These are phyloP conservation scores for Chaenogobius annularis DNA, from an alignment of 2,113 vertebrate genomes.

Conservation along the genomic window DNA sequence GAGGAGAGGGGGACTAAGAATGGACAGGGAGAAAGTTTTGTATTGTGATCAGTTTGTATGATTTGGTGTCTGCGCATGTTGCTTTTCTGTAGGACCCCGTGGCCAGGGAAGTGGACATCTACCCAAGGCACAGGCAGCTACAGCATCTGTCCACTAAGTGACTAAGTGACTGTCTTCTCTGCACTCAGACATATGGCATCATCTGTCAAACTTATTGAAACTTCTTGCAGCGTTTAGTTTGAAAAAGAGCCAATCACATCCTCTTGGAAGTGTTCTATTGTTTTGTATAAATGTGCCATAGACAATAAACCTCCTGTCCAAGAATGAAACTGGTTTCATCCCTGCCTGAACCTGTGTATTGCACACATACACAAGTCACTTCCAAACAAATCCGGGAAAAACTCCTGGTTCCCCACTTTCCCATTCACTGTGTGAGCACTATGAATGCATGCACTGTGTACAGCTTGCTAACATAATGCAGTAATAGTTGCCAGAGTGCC, in stretches of 20 bases:
- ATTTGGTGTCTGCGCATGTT: constrained; percentile 41
- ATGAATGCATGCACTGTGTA: constrained; percentile 57
- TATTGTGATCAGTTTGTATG: constrained; percentile 58
- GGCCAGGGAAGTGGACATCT: constrained; percentile 31
- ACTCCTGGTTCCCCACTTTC: constrained; percentile 37
- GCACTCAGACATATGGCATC: constrained; percentile 20
- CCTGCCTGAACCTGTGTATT: constrained; percentile 35
- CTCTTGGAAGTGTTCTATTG: constrained; percentile 10
- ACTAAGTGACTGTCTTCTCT: constrained; percentile 17
- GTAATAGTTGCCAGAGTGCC: constrained; percentile 72
- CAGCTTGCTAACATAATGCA: constrained; percentile 68
- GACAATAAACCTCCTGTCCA: constrained; percentile 19
- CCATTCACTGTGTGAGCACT: constrained; percentile 16
- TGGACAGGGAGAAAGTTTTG: constrained; percentile 68
- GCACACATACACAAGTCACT: constrained; percentile 25
- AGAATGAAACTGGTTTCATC: constrained; percentile 23
- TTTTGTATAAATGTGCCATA: constrained; percentile 10
- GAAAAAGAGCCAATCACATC: constrained; percentile 8
- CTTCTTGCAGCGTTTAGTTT: constrained; percentile 4
- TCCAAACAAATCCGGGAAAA: constrained; percentile 39
- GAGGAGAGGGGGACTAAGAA: constrained; percentile 36
- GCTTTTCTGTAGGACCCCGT: constrained; percentile 58
- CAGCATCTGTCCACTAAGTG: constrained; percentile 29
- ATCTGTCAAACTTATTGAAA: constrained; percentile 18
- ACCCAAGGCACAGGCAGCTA: constrained; percentile 25